phyloP scores from a whole-genome alignment of 2,888 invertebrate genomes.

The Temnothorax rugatulus region DNA sequence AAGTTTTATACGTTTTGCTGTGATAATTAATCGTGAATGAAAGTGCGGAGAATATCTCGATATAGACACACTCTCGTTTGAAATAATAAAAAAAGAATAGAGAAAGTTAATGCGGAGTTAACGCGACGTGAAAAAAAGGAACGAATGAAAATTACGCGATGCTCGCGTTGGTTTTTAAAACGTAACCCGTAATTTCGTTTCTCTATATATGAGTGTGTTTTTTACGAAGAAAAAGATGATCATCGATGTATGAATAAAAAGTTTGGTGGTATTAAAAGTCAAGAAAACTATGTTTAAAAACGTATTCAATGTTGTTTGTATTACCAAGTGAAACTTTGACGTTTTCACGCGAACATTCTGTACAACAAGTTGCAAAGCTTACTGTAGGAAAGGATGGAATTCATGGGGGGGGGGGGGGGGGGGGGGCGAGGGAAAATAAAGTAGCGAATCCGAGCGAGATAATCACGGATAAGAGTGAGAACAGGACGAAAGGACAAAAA shows the following conservation, averaged over 20 bases:
- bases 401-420: background rate
- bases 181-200: background rate
- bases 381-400: background rate
- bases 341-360: background rate
- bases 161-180: background rate
- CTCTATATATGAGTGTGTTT: background rate
- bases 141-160: background rate
- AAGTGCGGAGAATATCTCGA: background rate
- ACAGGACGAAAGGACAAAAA: constrained; percentile 14
- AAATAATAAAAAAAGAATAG: background rate
- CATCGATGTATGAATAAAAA: background rate
- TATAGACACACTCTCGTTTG: background rate
- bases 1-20: background rate
- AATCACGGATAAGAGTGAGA: background rate
- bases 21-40: background rate
- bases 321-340: background rate
- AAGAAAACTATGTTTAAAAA: background rate
- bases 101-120: background rate
- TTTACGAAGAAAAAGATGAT: background rate
- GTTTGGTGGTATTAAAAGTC: background rate
- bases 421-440: background rate
- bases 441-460: background rate
- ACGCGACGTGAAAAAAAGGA: background rate
- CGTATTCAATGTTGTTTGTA: background rate
- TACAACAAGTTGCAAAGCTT: constrained; percentile 11